Base-by-base conservation (phyloP, 2,113 vertebrate genomes). In the Petrocephalus microphthalmus region DNA sequence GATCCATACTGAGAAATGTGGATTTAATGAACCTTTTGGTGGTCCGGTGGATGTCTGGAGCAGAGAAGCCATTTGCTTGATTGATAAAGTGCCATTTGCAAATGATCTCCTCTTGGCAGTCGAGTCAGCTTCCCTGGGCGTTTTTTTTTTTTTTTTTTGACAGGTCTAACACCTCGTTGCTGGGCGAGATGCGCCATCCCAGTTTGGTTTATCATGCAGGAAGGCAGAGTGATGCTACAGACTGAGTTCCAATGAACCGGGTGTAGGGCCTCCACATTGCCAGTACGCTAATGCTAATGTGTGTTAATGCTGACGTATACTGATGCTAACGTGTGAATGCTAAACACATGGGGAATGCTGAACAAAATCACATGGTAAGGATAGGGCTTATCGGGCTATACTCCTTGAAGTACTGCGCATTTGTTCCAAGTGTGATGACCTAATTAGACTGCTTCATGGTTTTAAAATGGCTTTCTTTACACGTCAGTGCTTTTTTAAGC, bases 1-100 rank as follows among this genome's bases (percentile, higher is more conserved):
- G 29, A 60, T 92, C 89, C 90, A 91, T 15, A 82, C 1, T 88
- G 88, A 90, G 86, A 29, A 87, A 91, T 83, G 89, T 22, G 86
- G 89, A 90, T 90, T 87, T 90, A 90, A 71, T 74, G 88, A 89
- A 88, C 42, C 47, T 78, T 3, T 60, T 84, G 84, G 10, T 87
- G 81, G 84, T 54, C 88, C 86, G 82, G 33, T 60, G 57, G 87
- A 78, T 51, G 90, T 88, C 52, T 83, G 49, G 37, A 89, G 56
- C 84, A 90, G 54, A 89, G 90, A 89, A 67, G 85, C 86, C 56
- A 82, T 88, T 86, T 49, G 67, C 85, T 87, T 89, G 81, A 87
- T 88, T 74, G 87, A 88, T 88, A 88, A 89, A 89, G 88, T 85
- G 71, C 56, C 86, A 84, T 86, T 87, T 87, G 25, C 8, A 88